Evolutionary conservation across 2,888 invertebrate genomes (phyloP).

Genomic region (Steinernema hermaphroditum): DNA sequence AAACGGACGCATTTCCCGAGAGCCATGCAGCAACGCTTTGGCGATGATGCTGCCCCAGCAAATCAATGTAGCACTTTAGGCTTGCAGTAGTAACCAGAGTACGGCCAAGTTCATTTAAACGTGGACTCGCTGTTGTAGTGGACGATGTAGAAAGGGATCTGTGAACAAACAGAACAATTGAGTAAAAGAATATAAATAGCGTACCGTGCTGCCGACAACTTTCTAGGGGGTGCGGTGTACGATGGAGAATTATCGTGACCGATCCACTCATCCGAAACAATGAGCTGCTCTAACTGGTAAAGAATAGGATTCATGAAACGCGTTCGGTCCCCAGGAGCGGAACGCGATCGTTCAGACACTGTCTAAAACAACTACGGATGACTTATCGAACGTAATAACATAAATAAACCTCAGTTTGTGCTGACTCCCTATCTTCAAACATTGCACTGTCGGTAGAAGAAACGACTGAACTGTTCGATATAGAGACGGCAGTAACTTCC

Average conservation of each 20-base stretch:
- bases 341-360: background rate
- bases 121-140: slow-evolving; percentile 42
- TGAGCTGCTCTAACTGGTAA: slow-evolving; percentile 58
- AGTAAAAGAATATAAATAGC: too few species aligned
- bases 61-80: slow-evolving; percentile 54
- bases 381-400: background rate
- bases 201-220: slow-evolving; percentile 1
- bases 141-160: slow-evolving; percentile 36
- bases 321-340: background rate
- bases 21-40: slow-evolving; percentile 57
- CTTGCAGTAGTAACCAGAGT: slow-evolving; percentile 54
- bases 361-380: too few species aligned
- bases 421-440: background rate
- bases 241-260: slow-evolving; percentile 26
- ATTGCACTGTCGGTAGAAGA: slow-evolving; percentile 14
- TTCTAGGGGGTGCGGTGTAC: background rate
- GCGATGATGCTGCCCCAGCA: slow-evolving; percentile 54
- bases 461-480: background rate
- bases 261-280: slow-evolving; percentile 55
- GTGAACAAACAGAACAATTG: too few species aligned
- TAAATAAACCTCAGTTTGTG: background rate
- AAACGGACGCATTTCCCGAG: slow-evolving; percentile 47
- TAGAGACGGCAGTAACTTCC: background rate
- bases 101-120: slow-evolving; percentile 55
- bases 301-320: slow-evolving; percentile 43